phyloP scores from a whole-genome alignment of 2,113 vertebrate species.

The Leucosticte australis region DNA sequence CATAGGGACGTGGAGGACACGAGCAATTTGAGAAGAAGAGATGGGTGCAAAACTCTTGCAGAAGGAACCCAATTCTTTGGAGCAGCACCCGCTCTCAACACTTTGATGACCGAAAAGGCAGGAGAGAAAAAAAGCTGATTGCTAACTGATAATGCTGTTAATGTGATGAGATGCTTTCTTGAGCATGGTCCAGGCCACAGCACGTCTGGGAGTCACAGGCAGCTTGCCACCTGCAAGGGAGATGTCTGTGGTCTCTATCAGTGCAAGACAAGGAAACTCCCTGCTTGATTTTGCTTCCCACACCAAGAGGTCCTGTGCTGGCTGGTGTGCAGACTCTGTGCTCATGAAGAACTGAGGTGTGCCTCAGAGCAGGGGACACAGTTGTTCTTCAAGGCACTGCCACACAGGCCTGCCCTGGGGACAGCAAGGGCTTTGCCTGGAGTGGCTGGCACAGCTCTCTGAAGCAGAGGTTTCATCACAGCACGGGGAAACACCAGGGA shows the following conservation, averaged over 20 bases:
- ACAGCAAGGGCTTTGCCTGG: neutral
- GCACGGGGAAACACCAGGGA: neutral
- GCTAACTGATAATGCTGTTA: neutral
- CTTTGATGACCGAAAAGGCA: neutral
- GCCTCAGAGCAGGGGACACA: neutral
- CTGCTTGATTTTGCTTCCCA: neutral
- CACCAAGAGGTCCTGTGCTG: neutral
- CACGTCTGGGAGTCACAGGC: neutral
- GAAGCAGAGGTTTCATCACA: neutral
- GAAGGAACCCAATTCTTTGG: neutral
- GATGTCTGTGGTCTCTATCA: neutral
- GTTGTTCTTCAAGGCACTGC: neutral
- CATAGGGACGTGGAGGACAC: neutral
- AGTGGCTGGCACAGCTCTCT: accelerated
- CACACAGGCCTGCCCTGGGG: neutral
- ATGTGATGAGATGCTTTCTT: neutral
- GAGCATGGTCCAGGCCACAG: neutral
- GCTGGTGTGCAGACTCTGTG: neutral
- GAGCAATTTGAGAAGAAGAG: neutral
- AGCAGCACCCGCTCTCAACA: neutral
- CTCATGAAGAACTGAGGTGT: neutral
- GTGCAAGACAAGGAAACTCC: neutral
- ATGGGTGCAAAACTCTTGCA: neutral
- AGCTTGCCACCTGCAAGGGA: neutral
- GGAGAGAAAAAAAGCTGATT: neutral